Base-by-base conservation (phyloP, 2,888 invertebrate species). In the Caenorhabditis japonica region DNA sequence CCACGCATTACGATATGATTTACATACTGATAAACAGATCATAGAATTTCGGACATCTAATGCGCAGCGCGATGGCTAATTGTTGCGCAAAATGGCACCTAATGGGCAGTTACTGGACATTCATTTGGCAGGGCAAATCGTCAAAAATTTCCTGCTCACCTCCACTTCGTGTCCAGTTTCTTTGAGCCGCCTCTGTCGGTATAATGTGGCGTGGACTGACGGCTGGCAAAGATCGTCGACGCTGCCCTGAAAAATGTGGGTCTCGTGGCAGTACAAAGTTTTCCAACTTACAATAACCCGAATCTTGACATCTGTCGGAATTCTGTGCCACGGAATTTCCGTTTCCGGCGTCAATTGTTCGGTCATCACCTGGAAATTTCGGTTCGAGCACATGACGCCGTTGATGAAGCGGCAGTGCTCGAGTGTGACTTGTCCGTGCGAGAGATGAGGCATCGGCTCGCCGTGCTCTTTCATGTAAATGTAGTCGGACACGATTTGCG, bases 81-180 rank as follows among this genome's bases (percentile, higher is more conserved):
- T n/a, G n/a, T n/a, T n/a, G n/a, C n/a, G n/a, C n/a, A n/a, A n/a
- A n/a, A n/a, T n/a, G n/a, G n/a, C n/a, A n/a, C n/a, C n/a, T n/a
- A n/a, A n/a, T n/a, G n/a, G n/a, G n/a, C n/a, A n/a, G n/a, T n/a
- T n/a, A n/a, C n/a, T n/a, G n/a, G n/a, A n/a, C n/a, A n/a, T n/a
- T n/a, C n/a, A n/a, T n/a, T n/a, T n/a, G n/a, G n/a, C n/a, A n/a
- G n/a, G n/a, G n/a, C n/a, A n/a, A n/a, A n/a, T n/a, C n/a, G n/a
- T n/a, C n/a, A n/a, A n/a, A n/a, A n/a, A n/a, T n/a, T n/a, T n/a
- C n/a, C n/a, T 12, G 7, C 36, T 33, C 12, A 66, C 66, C 56
- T 78, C 78, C 0, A 78, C 75, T 13, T 71, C 17, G 34, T 78
- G 75, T 5, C 75, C 78, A 8, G 70, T 66, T 41, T 70, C 69